phyloP scores from a whole-genome alignment of 2,888 invertebrate species.

The Dryobota labecula region DNA sequence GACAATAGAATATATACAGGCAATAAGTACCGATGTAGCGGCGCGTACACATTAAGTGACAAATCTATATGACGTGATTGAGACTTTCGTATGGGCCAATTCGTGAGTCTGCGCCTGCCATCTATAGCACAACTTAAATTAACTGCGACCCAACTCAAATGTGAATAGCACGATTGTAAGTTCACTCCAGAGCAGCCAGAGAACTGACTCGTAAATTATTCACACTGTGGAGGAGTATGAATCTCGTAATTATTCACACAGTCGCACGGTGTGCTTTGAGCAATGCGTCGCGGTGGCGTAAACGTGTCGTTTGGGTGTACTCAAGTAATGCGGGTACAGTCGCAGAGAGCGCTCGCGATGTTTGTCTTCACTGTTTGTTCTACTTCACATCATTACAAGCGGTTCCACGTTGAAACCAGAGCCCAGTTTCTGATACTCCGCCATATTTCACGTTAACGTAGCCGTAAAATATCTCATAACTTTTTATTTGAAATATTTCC shows the following conservation, averaged over 20 bases:
- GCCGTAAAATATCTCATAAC: constrained; percentile 20
- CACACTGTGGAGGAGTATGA: constrained; percentile 34
- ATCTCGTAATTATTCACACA: constrained; percentile 62
- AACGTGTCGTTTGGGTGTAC: constrained; percentile 50
- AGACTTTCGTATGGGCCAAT: not conserved
- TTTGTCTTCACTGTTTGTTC: constrained; percentile 28
- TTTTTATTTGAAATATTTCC: constrained; percentile 46
- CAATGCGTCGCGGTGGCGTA: constrained; percentile 40
- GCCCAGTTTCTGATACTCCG: constrained; percentile 5
- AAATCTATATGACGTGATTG: constrained; percentile 10
- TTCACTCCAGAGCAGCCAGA: constrained; percentile 26
- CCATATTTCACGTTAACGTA: constrained; percentile 22
- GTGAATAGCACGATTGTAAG: constrained; percentile 40
- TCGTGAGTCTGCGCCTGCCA: constrained; percentile 7
- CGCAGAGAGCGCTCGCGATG: constrained; percentile 23
- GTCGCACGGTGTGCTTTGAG: constrained; percentile 38
- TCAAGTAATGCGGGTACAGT: constrained; percentile 27
- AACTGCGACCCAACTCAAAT: constrained; percentile 22
- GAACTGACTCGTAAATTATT: constrained; percentile 48
- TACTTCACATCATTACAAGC: constrained; percentile 15
- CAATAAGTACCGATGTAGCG: no score
- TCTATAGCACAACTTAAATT: constrained; percentile 34
- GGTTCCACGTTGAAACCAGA: constrained; percentile 5
- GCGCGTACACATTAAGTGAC: not conserved
- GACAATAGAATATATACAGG: no score